Percentiles rank a stretch among this genome's conserved stretches.
phyloP scores from a whole-genome alignment of 2,113 vertebrate genomes.

The Gadus chalcogrammus region DNA sequence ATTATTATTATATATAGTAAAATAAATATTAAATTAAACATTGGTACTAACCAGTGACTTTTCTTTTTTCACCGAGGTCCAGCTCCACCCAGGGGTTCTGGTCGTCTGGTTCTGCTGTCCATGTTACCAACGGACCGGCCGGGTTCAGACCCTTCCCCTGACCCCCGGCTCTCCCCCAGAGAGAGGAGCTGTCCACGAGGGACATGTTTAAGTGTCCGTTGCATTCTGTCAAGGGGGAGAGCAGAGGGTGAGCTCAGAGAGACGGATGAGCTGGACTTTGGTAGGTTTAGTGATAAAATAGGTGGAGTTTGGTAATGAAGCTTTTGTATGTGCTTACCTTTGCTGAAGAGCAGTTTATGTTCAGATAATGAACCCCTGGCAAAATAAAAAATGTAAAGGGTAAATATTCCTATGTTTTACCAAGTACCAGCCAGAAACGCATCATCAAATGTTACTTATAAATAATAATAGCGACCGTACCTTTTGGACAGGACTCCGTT shows the following conservation, averaged over 20 bases:
- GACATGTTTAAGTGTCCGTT: constrained; percentile 56
- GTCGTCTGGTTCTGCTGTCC: constrained; percentile 48
- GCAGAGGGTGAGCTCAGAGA: background rate
- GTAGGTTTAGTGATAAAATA: background rate
- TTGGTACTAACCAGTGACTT: constrained; percentile 71
- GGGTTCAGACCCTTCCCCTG: constrained; percentile 43
- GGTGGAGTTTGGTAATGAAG: background rate
- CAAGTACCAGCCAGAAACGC: background rate
- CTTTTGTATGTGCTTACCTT: constrained; percentile 66
- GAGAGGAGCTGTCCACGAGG: constrained; percentile 74
- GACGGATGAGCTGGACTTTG: background rate
- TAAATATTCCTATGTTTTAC: background rate
- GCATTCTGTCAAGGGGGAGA: constrained; percentile 67
- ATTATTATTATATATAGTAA: background rate
- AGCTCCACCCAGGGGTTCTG: constrained; percentile 75
- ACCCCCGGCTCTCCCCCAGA: constrained; percentile 52
- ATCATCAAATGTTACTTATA: too few species aligned
- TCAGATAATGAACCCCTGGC: constrained; percentile 83
- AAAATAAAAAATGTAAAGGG: constrained; percentile 17
- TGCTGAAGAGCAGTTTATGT: constrained; percentile 78
- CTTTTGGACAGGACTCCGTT: constrained; percentile 82
- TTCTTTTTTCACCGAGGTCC: constrained; percentile 75
- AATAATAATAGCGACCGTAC: constrained; percentile 44
- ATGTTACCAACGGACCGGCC: constrained; percentile 38
- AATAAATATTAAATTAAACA: too few species aligned